Evolutionary conservation across 1,140 invertebrate genomes (phyloP).

Genomic region (Temnothorax nylanderi): DNA sequence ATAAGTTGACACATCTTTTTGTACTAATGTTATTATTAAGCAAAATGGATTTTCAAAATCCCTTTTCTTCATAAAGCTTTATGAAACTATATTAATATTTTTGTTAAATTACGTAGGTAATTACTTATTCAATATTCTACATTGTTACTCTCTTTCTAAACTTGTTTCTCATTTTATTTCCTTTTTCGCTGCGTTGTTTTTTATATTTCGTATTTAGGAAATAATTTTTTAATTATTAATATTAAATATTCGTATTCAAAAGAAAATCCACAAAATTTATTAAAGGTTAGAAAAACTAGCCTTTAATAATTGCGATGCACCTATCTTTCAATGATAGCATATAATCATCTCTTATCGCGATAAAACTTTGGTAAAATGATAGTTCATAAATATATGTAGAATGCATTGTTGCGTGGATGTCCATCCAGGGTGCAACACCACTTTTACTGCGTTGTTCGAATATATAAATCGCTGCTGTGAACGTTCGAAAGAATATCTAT

Average conservation of each 20-base stretch:
- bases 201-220: background rate
- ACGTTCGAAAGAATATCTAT: constrained; percentile 32
- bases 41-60: background rate
- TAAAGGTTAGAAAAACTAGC: background rate
- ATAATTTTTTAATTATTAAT: background rate
- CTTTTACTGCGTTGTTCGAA: constrained; percentile 7
- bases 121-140: background rate
- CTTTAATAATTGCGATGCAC: constrained; percentile 51
- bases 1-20: constrained; percentile 1
- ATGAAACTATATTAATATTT: background rate
- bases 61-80: background rate
- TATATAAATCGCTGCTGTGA: constrained; percentile 32
- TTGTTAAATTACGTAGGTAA: background rate
- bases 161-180: background rate
- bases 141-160: background rate
- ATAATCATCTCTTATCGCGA: constrained; percentile 48
- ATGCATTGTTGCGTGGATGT: background rate
- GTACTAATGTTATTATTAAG: background rate
- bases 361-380: constrained; percentile 19
- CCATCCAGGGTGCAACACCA: background rate
- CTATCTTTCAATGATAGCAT: constrained; percentile 36
- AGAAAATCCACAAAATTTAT: background rate
- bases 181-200: background rate
- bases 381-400: constrained; percentile 41
- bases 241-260: background rate